A percentile compares a stretch with the other conserved stretches of the same genome.
Conservation (phyloP, 2,797 vertebrate genomes). For the Syndactyla subalaris region DNA sequence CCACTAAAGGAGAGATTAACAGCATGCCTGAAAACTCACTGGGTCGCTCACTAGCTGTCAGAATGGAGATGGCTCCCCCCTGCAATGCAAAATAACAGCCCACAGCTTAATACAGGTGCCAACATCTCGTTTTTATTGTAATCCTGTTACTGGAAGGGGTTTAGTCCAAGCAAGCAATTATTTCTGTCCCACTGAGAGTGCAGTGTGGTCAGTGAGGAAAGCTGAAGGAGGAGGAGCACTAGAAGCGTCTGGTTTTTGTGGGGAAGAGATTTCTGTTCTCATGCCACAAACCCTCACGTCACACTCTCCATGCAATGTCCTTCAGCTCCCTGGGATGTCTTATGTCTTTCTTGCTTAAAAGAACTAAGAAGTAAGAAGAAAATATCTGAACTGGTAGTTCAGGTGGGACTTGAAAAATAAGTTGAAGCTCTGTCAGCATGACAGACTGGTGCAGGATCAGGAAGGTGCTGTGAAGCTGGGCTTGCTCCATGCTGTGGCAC, state of each 20-base stretch:
- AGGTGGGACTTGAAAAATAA: background rate
- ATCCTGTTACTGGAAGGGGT: background rate
- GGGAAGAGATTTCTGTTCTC: background rate
- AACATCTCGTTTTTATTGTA: background rate
- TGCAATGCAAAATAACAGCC: constrained; percentile 69
- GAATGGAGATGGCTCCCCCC: constrained; percentile 94
- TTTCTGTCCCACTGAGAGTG: background rate
- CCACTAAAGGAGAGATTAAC: constrained; percentile 91
- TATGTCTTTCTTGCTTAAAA: background rate
- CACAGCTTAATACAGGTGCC: constrained; percentile 16
- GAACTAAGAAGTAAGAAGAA: background rate
- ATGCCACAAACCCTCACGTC: background rate
- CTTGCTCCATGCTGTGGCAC: background rate
- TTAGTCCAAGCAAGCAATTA: background rate
- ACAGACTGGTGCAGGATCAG: background rate
- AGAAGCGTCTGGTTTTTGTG: background rate
- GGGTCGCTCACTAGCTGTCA: constrained; percentile 88
- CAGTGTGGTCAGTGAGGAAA: background rate
- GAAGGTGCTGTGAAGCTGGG: fast-evolving
- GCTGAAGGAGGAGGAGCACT: background rate
- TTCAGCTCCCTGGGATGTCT: background rate
- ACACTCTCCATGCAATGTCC: background rate
- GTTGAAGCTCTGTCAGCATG: background rate
- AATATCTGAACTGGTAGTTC: background rate
- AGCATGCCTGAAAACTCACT: constrained; percentile 88